These are phyloP conservation scores for Pteruthius melanotis DNA, from an alignment of 2,113 vertebrate genomes.

Conservation along the genomic window DNA sequence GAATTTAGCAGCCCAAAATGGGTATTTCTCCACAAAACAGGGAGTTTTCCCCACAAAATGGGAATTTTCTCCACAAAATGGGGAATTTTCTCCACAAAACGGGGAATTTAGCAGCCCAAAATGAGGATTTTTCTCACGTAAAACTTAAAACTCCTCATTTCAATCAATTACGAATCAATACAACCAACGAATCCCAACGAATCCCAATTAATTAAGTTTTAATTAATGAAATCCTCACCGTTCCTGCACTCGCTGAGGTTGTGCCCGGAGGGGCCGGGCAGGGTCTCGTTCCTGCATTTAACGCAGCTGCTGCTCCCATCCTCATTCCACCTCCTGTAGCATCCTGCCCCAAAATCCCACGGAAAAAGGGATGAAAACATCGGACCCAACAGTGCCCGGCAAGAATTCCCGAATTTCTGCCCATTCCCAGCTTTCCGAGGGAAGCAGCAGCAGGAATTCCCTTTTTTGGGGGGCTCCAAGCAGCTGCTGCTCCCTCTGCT, in stretches of 20 bases:
- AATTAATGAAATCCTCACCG: no score
- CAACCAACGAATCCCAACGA: no score
- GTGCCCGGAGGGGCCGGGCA: slow-evolving; percentile 3
- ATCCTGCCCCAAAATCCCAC: slow-evolving; percentile 69
- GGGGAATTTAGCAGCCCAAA: no score
- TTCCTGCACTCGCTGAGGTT: slow-evolving; percentile 80
- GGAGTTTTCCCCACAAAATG: no score
- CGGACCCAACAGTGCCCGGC: not conserved
- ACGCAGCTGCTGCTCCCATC: slow-evolving; percentile 83
- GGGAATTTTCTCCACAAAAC: no score
- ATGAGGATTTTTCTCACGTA: no score
- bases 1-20: no score
- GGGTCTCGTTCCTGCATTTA: slow-evolving; percentile 76
- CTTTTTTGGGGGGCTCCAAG: not conserved
- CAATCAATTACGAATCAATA: no score
- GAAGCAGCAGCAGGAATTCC: not conserved
- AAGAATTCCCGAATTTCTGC: not conserved
- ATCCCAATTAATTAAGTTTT: no score
- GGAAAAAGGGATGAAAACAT: not conserved
- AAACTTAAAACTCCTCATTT: no score
- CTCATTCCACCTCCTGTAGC: slow-evolving; percentile 77
- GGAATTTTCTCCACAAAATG: no score
- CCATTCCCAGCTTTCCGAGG: not conserved
- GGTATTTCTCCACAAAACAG: no score
- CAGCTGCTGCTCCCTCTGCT: not conserved